These are phyloP conservation scores for Zoanthus sociatus DNA, from an alignment of 92 coral and sea anemone genomes.

Conservation along the genomic window DNA sequence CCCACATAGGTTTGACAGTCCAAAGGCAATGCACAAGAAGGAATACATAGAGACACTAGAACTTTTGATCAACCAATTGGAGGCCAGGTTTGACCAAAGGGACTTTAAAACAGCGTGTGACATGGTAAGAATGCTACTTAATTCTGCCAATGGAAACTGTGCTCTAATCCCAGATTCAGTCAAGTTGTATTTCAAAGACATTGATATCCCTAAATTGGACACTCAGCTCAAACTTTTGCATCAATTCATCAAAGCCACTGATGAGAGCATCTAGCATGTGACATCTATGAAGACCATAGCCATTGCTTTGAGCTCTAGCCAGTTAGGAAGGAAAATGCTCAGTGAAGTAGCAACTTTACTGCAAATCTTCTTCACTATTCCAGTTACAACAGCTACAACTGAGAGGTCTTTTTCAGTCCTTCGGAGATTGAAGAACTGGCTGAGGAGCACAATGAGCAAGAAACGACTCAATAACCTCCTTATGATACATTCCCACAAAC, in stretches of 20 bases:
- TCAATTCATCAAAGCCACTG: slow-evolving; percentile 4
- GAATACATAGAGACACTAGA: slow-evolving; percentile 22
- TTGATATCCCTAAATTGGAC: not conserved
- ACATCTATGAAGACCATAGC: slow-evolving; percentile 13
- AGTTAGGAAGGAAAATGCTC: slow-evolving; percentile 3
- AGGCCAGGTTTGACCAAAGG: slow-evolving; percentile 11
- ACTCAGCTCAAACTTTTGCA: slow-evolving; percentile 20
- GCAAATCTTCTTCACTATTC: not conserved
- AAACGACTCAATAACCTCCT: too few relatives aligned
- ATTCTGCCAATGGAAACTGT: slow-evolving; percentile 25
- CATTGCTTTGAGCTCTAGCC: not conserved
- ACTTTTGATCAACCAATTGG: slow-evolving; percentile 21
- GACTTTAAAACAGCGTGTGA: slow-evolving; percentile 24
- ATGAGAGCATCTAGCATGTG: not conserved
- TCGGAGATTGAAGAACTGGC: too few relatives aligned
- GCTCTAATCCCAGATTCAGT: not conserved
- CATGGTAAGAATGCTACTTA: too few relatives aligned
- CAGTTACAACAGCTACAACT: not conserved
- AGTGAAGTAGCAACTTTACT: slow-evolving; percentile 3
- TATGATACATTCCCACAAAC: too few relatives aligned
- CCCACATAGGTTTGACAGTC: slow-evolving; percentile 27
- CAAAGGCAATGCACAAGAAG: slow-evolving; percentile 17
- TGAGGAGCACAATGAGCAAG: too few relatives aligned
- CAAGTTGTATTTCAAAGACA: slow-evolving; percentile 19
- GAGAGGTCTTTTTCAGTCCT: too few relatives aligned